Conservation (phyloP, 1,140 invertebrate species). For the Hypsibius dujardini region DNA sequence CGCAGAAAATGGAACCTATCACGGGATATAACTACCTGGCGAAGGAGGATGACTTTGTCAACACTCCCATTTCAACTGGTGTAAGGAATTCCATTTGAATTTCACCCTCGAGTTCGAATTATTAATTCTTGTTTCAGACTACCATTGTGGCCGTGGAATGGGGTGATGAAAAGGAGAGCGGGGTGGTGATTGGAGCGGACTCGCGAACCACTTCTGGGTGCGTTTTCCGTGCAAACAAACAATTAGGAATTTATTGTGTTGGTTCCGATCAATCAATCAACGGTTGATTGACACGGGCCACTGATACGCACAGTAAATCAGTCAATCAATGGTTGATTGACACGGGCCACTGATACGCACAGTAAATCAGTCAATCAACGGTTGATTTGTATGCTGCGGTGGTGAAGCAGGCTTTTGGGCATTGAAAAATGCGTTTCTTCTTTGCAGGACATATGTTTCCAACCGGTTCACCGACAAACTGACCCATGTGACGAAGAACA, state of each 20-base stretch:
- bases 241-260: too few species aligned
- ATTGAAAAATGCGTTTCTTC: neutral
- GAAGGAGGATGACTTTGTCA: slow-evolving; percentile 14
- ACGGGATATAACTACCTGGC: slow-evolving; percentile 1
- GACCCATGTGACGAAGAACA: slow-evolving; percentile 75
- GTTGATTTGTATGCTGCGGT: too few species aligned
- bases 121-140: slow-evolving; percentile 31
- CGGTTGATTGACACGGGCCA: too few species aligned
- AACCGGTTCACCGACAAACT: slow-evolving; percentile 91
- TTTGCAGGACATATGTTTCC: slow-evolving; percentile 62
- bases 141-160: slow-evolving; percentile 91
- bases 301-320: too few species aligned
- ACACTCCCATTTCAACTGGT: slow-evolving; percentile 2
- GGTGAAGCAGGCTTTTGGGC: too few species aligned
- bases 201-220: slow-evolving; percentile 87
- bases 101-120: slow-evolving; percentile 15
- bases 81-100: neutral
- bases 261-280: too few species aligned
- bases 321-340: too few species aligned
- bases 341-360: too few species aligned
- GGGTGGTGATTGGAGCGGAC: slow-evolving; percentile 91
- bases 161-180: slow-evolving; percentile 43
- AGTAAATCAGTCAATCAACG: too few species aligned
- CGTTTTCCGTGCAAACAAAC: slow-evolving; percentile 19
- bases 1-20: slow-evolving; percentile 6